Evolutionary conservation across 2,888 invertebrate species (phyloP).

Genomic region (Heliconius erato): DNA sequence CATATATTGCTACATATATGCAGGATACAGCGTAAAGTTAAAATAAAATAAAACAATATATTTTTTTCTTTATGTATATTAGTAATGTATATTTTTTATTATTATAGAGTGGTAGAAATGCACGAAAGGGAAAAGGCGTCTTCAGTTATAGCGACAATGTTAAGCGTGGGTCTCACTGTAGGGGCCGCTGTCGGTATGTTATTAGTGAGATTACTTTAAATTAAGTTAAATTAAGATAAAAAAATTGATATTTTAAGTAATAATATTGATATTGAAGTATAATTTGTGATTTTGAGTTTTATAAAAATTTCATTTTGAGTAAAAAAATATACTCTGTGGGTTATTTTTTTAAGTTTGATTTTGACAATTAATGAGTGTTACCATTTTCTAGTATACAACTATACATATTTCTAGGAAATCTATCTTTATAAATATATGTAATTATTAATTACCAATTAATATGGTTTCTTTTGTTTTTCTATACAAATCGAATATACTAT

Average conservation of each 20-base stretch:
- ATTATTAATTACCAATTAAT: too few relatives aligned
- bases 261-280: background rate
- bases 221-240: background rate
- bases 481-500: too few relatives aligned
- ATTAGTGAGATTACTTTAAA: conserved; percentile 84
- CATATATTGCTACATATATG: background rate
- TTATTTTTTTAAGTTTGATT: too few relatives aligned
- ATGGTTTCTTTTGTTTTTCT: background rate
- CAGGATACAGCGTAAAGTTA: background rate
- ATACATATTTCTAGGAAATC: too few relatives aligned
- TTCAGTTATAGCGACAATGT: conserved; percentile 93
- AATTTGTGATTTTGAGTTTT: background rate
- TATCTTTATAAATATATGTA: too few relatives aligned
- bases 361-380: background rate
- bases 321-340: background rate
- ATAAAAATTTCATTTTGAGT: background rate
- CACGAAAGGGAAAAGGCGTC: conserved; percentile 95
- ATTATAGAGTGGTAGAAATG: conserved; percentile 91
- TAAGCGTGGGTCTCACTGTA: conserved; percentile 93
- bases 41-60: too few relatives aligned
- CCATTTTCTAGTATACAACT: background rate
- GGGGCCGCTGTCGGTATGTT: conserved; percentile 92
- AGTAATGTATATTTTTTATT: conserved; percentile 44
- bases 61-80: background rate
- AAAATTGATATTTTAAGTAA: background rate